Evolutionary conservation across 2,797 vertebrate species (phyloP), one percentile per base, ranked within the genome.

Genomic region (Macropodus opercularis): DNA sequence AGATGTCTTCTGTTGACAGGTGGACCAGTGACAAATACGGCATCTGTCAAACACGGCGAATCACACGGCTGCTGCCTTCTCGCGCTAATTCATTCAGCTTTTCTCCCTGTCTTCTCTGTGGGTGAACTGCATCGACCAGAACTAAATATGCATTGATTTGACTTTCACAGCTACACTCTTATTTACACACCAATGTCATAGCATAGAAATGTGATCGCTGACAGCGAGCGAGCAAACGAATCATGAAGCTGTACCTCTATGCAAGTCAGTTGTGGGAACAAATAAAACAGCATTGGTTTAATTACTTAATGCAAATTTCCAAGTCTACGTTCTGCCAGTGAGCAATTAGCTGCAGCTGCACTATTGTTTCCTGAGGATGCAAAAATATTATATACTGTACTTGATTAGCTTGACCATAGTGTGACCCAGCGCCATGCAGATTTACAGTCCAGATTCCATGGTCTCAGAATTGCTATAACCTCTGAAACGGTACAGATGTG

Each of bases 11-110:
- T 32, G 42, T 51, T 49, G 75, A 65, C 77, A 68, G 72, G 69
- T 69, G 56, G 63, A 68, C 52, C 53, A 2, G 51, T 72, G 69
- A 83, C 65, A 50, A 63, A 80, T 61, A 24, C 71, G 47, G 46
- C n/a, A 14, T 55, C 56, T 51, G 62, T 77, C 75, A 77, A 84
- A 59, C 69, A 64, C 40, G 6, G 39, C 43, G 22, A 58, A 63
- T 84, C 59, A 24, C 34, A 38, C 35, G 22, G 3, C 23, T 34
- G 54, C 55, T 56, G 40, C 32, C 36, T 23, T 22, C 52, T 19
- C 21, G 15, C 51, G 51, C 46, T 50, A 63, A 67, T 42, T 54
- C 18, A 41, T 39, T 24, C n/a, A 19, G 23, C 11, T 24, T 6
- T 11, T 49, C 32, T 49, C 13, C 21, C 32, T 46, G 21, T 36